Percentiles rank a stretch among this genome's conserved stretches.
phyloP scores from a whole-genome alignment of 1,140 invertebrate species.

The Drosophila novamexicana region DNA sequence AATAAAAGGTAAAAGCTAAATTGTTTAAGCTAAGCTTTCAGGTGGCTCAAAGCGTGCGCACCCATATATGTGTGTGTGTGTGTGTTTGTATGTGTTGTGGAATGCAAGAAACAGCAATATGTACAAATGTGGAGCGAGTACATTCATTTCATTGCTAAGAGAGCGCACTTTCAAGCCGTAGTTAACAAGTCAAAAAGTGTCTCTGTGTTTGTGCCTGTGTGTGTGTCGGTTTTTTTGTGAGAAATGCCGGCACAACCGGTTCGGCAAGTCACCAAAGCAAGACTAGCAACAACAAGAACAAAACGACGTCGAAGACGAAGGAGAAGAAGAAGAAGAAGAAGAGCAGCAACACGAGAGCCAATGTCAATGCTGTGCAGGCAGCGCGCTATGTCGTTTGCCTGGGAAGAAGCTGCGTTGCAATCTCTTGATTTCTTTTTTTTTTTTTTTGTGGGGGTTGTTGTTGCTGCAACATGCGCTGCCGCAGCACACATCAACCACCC shows the following conservation, averaged over 20 bases:
- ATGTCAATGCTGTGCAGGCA: conserved; percentile 40
- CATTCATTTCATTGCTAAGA: conserved; percentile 20
- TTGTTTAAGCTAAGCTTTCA: conserved; percentile 38
- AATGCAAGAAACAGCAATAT: conserved; percentile 35
- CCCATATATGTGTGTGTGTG: conserved; percentile 19
- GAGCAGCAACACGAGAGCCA: conserved; percentile 26
- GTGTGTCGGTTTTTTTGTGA: conserved; percentile 15
- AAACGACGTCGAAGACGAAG: conserved; percentile 16
- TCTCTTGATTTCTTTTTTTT: background rate
- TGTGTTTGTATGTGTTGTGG: conserved; percentile 33
- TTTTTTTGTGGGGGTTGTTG: conserved; percentile 3
- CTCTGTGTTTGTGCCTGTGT: conserved; percentile 13
- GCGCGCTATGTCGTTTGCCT: background rate
- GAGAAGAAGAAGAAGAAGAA: conserved; percentile 13
- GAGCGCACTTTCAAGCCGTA: conserved; percentile 52
- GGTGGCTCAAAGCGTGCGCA: too few relatives aligned
- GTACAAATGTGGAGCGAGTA: conserved; percentile 44
- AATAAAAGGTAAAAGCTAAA: conserved; percentile 44
- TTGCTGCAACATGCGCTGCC: background rate
- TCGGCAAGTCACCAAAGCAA: conserved; percentile 73
- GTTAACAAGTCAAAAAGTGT: conserved; percentile 42
- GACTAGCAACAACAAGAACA: conserved; percentile 42
- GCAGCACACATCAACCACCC: conserved; percentile 14
- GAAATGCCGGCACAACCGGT: conserved; percentile 80
- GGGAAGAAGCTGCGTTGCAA: background rate